Conservation (phyloP, 2,888 invertebrate species). For the Leptogaster cylindrica region DNA sequence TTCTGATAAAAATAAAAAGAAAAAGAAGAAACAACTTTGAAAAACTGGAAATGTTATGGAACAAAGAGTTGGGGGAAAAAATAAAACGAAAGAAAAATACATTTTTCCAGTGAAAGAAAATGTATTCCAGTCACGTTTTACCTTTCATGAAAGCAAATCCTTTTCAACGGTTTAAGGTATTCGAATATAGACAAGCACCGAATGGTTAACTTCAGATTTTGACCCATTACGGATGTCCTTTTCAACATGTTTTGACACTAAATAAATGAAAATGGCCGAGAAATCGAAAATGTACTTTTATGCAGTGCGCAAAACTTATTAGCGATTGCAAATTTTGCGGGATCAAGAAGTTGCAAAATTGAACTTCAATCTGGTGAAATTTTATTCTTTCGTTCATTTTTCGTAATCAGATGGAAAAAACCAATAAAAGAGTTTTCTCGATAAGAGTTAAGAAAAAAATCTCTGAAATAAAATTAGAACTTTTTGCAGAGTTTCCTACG, state of each 20-base stretch:
- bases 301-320: too few relatives aligned
- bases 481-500: too few relatives aligned
- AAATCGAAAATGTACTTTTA: conserved; percentile 4
- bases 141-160: conserved; percentile 38
- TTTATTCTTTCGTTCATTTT: too few relatives aligned
- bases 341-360: neutral
- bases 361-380: too few relatives aligned
- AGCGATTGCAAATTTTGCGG: neutral
- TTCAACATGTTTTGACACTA: conserved; percentile 21
- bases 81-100: neutral
- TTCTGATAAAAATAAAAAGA: neutral
- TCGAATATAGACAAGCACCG: conserved; percentile 15
- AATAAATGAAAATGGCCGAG: conserved; percentile 11
- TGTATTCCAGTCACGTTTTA: conserved; percentile 33
- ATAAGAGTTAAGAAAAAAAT: too few relatives aligned
- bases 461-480: too few relatives aligned
- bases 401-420: too few relatives aligned
- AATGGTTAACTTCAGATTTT: conserved; percentile 31
- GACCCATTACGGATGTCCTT: conserved; percentile 33
- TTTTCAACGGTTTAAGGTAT: conserved; percentile 31
- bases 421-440: too few relatives aligned
- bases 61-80: neutral
- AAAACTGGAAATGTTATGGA: neutral
- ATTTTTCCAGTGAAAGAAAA: conserved; percentile 15
- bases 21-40: conserved; percentile 8